Base-by-base conservation (phyloP, 2,888 invertebrate genomes). In the Cosmia trapezina region DNA sequence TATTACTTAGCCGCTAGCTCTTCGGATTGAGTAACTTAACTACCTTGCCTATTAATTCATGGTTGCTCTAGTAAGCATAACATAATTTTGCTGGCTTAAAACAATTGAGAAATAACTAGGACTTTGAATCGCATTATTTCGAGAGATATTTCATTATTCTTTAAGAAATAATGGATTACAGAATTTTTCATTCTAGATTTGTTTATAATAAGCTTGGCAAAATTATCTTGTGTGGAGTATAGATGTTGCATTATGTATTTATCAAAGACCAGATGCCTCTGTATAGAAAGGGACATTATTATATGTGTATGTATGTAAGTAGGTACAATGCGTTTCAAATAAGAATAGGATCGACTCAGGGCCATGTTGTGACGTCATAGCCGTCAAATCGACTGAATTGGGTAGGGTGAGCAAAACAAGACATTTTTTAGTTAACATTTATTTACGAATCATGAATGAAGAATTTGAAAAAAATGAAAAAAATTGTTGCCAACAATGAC, bases 21-120 rank as follows among this genome's bases (percentile, higher is more conserved):
- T 33, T 56, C 19, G n/a, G 51, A 22, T 61, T 45, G 60, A 65
- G 56, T 43, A 53, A 61, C 22, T 0, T 56, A n/a, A 47, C 54
- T 73, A 80, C 12, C 33, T 56, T 49, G 22, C 19, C 49, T 54
- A 19, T 80, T 33, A 11, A 70, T 63, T 57, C 49, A 19, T 53
- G 22, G 4, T 41, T 11, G 22, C 41, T 53, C 22, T 59, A 33
- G 4, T 17, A 28, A 53, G 19, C 53, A 65, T 33, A 56, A 68
- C 45, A 68, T 75, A 69, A 62, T 75, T 83, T 79, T 70, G 41
- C 59, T 65, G n/a, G 11, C 9, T 43, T 51, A 2, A 11, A 53
- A 80, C 59, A 63, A 17, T 43, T 75, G 83, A 83, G 63, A 61
- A 54, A 19, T 56, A 53, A 59, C 47, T 59, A 83, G 57, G n/a